A percentile compares a stretch with the other conserved stretches of the same genome.
phyloP scores from a whole-genome alignment of 2,113 vertebrate genomes.

The Mesembrinibis cayennensis region DNA sequence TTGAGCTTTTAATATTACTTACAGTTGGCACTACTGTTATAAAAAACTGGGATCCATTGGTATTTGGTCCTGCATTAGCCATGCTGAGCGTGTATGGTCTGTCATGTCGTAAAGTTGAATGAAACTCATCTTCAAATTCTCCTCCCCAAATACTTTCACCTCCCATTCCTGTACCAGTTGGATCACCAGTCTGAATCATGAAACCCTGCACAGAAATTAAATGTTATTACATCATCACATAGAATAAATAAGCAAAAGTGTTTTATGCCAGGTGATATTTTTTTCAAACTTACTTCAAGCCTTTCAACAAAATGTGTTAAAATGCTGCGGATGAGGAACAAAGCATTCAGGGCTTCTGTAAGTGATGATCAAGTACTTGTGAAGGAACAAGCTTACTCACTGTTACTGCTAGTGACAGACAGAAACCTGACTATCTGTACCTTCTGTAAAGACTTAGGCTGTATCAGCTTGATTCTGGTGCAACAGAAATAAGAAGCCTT shows the following conservation, averaged over 20 bases:
- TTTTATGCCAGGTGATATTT: background rate
- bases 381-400: background rate
- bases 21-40: slow-evolving; percentile 97
- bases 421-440: background rate
- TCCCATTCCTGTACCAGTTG: slow-evolving; percentile 97
- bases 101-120: slow-evolving; percentile 93
- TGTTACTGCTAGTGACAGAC: background rate
- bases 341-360: background rate
- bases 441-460: background rate
- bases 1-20: slow-evolving; percentile 56
- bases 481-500: background rate
- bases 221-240: background rate
- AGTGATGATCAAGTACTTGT: background rate
- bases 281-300: background rate
- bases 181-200: slow-evolving; percentile 99
- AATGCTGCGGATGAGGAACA: background rate
- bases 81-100: slow-evolving; percentile 97
- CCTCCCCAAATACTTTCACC: slow-evolving; percentile 99
- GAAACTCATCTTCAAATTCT: slow-evolving; percentile 98
- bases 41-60: slow-evolving; percentile 97
- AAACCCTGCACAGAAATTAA: slow-evolving; percentile 82
- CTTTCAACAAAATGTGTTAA: background rate
- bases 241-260: background rate
- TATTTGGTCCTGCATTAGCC: slow-evolving; percentile 93
- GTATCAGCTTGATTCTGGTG: background rate